Evolutionary conservation across 1,140 invertebrate genomes (phyloP).

Genomic region (Papilio xuthus): DNA sequence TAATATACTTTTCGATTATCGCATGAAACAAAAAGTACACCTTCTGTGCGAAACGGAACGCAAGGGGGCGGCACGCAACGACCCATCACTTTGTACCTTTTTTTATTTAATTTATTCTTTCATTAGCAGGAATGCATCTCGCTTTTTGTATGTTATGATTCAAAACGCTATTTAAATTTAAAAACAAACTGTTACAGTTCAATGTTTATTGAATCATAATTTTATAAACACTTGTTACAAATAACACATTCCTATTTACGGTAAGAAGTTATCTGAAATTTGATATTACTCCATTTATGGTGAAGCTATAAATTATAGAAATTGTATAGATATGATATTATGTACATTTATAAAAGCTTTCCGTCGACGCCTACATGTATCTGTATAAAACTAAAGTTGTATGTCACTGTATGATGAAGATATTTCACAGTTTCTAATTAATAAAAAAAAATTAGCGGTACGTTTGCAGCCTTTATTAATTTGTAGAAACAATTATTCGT

Average conservation of each 20-base stretch:
- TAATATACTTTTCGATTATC: conserved; percentile 48
- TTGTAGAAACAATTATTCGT: no score
- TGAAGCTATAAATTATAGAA: conserved; percentile 1
- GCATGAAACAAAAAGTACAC: conserved; percentile 46
- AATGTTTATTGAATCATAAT: conserved; percentile 18
- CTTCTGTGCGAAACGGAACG: conserved; percentile 48
- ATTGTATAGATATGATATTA: conserved; percentile 13
- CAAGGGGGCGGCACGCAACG: conserved; percentile 43
- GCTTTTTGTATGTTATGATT: conserved; percentile 31
- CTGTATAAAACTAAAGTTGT: background rate
- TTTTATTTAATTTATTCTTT: conserved; percentile 53
- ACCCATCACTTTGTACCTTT: conserved; percentile 37
- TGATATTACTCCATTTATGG: conserved; percentile 22
- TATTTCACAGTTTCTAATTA: no score
- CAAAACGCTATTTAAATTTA: conserved; percentile 25
- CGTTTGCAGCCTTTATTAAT: no score
- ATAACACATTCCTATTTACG: conserved; percentile 27
- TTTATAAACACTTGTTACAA: conserved; percentile 20
- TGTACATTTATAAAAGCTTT: conserved; percentile 12
- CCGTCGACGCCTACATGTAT: background rate
- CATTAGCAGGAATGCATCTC: conserved; percentile 43
- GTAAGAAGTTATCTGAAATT: conserved; percentile 20
- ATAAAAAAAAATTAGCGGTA: no score
- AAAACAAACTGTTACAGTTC: conserved; percentile 7
- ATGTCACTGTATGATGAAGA: no score